These are phyloP conservation scores for Phalacrocorax carbo DNA, from an alignment of 2,113 vertebrate genomes.

Conservation along the genomic window DNA sequence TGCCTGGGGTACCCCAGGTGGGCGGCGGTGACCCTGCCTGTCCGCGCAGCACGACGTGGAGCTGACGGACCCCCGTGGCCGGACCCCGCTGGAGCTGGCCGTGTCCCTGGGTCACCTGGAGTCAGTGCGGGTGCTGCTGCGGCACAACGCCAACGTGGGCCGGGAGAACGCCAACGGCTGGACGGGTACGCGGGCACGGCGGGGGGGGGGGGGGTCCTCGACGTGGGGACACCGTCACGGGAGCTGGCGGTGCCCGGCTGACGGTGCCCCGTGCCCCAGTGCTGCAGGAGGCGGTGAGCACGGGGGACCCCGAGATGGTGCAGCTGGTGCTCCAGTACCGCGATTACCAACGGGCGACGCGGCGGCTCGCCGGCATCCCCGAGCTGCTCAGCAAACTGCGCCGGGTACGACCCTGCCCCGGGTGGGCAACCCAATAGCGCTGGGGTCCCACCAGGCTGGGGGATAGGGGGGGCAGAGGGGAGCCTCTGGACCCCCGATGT, in stretches of 20 bases:
- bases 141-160: slow-evolving; percentile 85
- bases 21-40: rapidly evolving
- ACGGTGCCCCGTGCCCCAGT: slow-evolving; percentile 63
- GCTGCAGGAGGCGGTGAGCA: slow-evolving; percentile 95
- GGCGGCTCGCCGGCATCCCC: slow-evolving; percentile 89
- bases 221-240: not conserved
- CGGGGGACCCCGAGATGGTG: slow-evolving; percentile 92
- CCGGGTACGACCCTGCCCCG: slow-evolving; percentile 72
- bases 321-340: slow-evolving; percentile 93
- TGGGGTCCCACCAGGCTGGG: too few relatives aligned
- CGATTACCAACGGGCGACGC: slow-evolving; percentile 88
- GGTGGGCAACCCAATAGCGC: not conserved
- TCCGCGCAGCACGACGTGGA: slow-evolving; percentile 82
- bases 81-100: slow-evolving; percentile 89
- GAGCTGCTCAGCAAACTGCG: slow-evolving; percentile 91
- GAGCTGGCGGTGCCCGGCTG: not conserved
- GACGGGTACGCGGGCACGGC: slow-evolving; percentile 76
- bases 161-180: slow-evolving; percentile 85
- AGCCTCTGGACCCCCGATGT: not conserved
- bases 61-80: slow-evolving; percentile 85
- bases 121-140: slow-evolving; percentile 87
- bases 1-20: not conserved
- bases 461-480: not conserved
- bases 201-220: too few relatives aligned
- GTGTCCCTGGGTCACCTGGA: slow-evolving; percentile 92